Conservation (phyloP, 2,888 invertebrate species). For the Leucophenga montana region DNA sequence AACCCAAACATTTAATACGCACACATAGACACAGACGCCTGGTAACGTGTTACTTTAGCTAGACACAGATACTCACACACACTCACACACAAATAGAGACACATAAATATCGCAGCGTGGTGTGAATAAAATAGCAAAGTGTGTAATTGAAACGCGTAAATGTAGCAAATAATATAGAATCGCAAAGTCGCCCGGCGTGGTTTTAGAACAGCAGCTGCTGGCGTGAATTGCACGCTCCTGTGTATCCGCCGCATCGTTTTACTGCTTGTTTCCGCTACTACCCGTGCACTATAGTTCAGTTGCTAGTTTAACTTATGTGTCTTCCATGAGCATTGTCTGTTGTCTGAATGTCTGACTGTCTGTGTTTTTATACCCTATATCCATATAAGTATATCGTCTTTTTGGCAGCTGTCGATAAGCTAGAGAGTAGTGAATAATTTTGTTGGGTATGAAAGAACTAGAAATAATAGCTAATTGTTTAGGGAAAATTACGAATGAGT, state of each 20-base stretch:
- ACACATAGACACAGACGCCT: conserved; percentile 51
- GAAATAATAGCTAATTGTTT: no score
- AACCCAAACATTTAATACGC: conserved; percentile 38
- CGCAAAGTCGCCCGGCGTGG: no score
- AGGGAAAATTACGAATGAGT: no score
- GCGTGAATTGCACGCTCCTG: no score
- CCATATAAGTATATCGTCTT: no score
- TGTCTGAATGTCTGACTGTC: not conserved
- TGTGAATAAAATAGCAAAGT: conserved; percentile 55
- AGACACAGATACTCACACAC: not conserved
- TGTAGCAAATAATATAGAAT: conserved; percentile 41
- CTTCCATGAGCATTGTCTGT: not conserved
- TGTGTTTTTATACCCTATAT: not conserved
- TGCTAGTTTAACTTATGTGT: not conserved
- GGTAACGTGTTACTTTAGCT: not conserved
- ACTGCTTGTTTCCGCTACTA: no score
- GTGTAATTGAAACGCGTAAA: conserved; percentile 63
- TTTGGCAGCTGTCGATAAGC: no score
- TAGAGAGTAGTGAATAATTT: no score
- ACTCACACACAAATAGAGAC: conserved; percentile 9
- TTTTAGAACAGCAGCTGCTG: no score
- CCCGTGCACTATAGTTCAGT: not conserved
- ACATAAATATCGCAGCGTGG: conserved; percentile 7
- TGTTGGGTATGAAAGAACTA: no score
- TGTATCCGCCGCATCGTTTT: no score